Conservation (phyloP, 2,113 vertebrate genomes). For the Hyperopisus bebe region DNA sequence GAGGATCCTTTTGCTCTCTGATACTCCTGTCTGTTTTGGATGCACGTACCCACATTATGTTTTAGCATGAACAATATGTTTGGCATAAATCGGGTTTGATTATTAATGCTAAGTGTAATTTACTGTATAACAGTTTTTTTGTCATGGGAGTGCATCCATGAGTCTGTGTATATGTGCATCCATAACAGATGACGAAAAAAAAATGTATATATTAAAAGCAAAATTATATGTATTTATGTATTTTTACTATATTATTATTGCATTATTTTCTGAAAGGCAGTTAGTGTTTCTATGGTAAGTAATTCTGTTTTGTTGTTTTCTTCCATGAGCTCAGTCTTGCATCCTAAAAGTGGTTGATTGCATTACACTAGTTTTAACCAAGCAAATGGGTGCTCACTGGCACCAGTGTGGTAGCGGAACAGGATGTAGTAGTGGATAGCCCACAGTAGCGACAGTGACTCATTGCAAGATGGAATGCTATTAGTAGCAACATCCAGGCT, state of each 20-base stretch:
- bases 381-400: background rate
- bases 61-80: background rate
- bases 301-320: background rate
- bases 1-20: background rate
- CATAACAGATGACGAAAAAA: background rate
- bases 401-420: background rate
- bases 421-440: background rate
- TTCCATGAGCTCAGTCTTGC: background rate
- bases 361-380: background rate
- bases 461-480: background rate
- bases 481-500: background rate
- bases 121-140: background rate
- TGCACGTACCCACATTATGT: background rate
- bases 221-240: background rate
- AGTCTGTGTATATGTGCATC: background rate
- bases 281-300: constrained; percentile 16
- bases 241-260: background rate
- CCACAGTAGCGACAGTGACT: background rate
- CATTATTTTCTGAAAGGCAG: background rate
- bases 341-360: background rate
- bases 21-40: background rate
- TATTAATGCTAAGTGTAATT: background rate
- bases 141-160: background rate
- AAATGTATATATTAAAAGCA: background rate
- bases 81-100: background rate